A percentile compares a stretch with the other conserved stretches of the same genome.
phyloP scores from a whole-genome alignment of 2,888 invertebrate genomes.

The Lysandra bellargus region DNA sequence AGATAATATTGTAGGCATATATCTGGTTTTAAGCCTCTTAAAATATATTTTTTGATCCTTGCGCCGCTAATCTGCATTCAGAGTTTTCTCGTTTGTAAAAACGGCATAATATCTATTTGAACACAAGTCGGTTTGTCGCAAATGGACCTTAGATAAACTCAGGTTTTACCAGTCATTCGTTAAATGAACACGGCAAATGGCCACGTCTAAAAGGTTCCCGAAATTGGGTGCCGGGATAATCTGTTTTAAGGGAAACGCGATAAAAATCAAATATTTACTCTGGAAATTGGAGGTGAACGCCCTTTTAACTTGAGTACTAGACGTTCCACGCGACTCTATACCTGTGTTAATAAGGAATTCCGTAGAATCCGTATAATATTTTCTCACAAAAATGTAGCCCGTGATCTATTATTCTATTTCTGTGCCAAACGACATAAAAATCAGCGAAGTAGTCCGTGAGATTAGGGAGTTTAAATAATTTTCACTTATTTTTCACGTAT shows the following conservation, averaged over 20 bases:
- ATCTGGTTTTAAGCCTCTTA: no score
- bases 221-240: background rate
- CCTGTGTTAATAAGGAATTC: background rate
- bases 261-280: background rate
- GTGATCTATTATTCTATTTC: no score
- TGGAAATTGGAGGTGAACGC: background rate
- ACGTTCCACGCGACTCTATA: background rate
- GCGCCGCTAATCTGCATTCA: no score
- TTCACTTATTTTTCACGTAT: no score
- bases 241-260: background rate
- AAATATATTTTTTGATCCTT: no score
- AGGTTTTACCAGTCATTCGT: background rate
- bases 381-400: no score
- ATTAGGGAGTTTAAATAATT: no score
- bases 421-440: no score
- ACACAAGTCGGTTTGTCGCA: background rate
- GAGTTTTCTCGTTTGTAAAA: background rate
- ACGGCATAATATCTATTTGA: no score
- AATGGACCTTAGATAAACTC: background rate
- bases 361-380: no score
- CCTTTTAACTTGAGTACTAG: background rate
- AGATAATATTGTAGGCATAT: no score
- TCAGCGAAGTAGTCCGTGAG: no score
- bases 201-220: background rate
- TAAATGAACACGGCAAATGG: background rate